These are phyloP conservation scores for Microctenopoma lineatum DNA, from an alignment of 2,797 vertebrate genomes.

Conservation along the genomic window DNA sequence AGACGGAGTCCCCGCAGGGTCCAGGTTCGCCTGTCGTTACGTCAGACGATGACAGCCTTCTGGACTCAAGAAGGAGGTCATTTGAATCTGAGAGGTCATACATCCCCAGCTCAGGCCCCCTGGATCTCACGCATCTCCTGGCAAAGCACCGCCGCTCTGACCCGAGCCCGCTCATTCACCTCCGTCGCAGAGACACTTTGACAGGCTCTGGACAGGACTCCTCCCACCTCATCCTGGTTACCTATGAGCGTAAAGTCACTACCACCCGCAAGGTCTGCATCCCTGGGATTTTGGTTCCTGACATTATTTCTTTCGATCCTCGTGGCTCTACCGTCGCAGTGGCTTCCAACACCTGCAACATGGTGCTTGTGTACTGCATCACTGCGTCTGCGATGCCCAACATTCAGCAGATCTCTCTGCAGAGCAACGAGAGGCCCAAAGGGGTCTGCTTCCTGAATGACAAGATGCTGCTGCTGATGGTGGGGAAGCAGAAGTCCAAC, in stretches of 20 bases:
- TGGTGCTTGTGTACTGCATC: slow-evolving; percentile 92
- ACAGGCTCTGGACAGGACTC: slow-evolving; percentile 90
- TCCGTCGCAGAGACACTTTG: slow-evolving; percentile 86
- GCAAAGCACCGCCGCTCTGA: slow-evolving; percentile 85
- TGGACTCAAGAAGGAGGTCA: slow-evolving; percentile 79
- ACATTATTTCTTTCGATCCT: slow-evolving; percentile 90
- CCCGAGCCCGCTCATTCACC: slow-evolving; percentile 86
- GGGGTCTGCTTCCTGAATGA: slow-evolving; percentile 92
- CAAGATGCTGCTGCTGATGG: slow-evolving; percentile 89
- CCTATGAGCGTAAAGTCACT: slow-evolving; percentile 89
- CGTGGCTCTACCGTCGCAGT: slow-evolving; percentile 88
- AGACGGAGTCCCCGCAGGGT: slow-evolving; percentile 56
- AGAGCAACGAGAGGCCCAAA: slow-evolving; percentile 91
- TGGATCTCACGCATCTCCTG: slow-evolving; percentile 90
- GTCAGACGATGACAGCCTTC: slow-evolving; percentile 71
- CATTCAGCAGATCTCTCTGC: slow-evolving; percentile 91
- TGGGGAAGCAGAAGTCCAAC: slow-evolving; percentile 89
- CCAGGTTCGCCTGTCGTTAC: slow-evolving; percentile 65
- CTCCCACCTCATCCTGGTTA: slow-evolving; percentile 92
- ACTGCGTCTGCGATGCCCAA: slow-evolving; percentile 86
- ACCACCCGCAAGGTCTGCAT: slow-evolving; percentile 91
- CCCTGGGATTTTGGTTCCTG: slow-evolving; percentile 93
- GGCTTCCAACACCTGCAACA: slow-evolving; percentile 91
- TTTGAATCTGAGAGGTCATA: slow-evolving; percentile 81
- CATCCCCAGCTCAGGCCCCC: slow-evolving; percentile 77